phyloP scores from a whole-genome alignment of 1,140 invertebrate genomes.

The Pseudomyrmex concolor region DNA sequence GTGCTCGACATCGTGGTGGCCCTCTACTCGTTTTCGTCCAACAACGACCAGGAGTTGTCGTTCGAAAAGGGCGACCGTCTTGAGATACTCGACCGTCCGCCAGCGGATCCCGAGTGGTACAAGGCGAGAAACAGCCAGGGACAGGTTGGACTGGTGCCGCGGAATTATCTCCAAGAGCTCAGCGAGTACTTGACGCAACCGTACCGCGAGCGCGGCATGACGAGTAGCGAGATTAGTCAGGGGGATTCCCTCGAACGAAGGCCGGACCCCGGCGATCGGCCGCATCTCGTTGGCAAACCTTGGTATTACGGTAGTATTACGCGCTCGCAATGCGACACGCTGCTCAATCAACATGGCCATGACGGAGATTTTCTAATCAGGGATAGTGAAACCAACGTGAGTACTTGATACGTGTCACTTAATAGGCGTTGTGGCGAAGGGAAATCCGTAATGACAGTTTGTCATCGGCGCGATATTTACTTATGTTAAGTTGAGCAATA shows the following conservation, averaged over 20 bases:
- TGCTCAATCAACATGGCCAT: constrained; percentile 96
- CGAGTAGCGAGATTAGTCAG: constrained; percentile 83
- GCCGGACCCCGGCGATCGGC: constrained; percentile 86
- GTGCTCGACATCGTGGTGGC: constrained; percentile 97
- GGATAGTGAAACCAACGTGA: constrained; percentile 99
- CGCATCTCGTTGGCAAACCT: constrained; percentile 91
- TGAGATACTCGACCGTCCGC: constrained; percentile 97
- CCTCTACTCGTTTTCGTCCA: constrained; percentile 96
- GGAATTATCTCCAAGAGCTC: constrained; percentile 97
- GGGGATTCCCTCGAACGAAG: constrained; percentile 84
- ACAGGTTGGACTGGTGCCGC: constrained; percentile 96
- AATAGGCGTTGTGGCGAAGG: no score
- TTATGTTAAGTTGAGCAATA: no score
- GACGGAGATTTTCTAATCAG: constrained; percentile 99
- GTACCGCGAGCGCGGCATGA: constrained; percentile 87
- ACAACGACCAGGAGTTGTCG: constrained; percentile 98
- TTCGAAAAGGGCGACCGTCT: constrained; percentile 98
- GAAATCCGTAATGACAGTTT: no score
- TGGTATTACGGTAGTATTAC: constrained; percentile 99
- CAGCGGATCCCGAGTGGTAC: constrained; percentile 99
- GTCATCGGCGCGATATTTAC: no score
- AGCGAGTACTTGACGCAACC: constrained; percentile 94
- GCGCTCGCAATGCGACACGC: constrained; percentile 96
- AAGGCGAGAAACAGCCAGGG: constrained; percentile 96
- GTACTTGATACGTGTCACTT: constrained; percentile 77